A percentile compares a stretch with the other conserved stretches of the same genome.
These are phyloP conservation scores for Polia nebulosa DNA, from an alignment of 2,888 invertebrate species.

Conservation along the genomic window DNA sequence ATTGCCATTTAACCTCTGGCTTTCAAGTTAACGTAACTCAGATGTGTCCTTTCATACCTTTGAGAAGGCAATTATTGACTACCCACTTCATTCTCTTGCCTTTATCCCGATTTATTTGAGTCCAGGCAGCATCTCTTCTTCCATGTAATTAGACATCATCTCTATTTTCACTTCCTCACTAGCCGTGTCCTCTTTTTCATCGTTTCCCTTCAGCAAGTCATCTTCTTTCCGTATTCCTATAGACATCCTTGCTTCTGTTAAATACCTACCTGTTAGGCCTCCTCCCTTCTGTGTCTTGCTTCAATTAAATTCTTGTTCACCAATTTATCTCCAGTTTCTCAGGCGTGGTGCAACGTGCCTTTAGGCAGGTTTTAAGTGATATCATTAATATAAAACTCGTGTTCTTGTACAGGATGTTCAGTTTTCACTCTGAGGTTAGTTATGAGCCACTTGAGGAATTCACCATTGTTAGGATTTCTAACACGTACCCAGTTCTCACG, in stretches of 20 bases:
- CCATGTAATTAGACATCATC: not conserved
- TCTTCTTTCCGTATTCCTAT: too few species aligned
- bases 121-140: too few species aligned
- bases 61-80: not conserved
- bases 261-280: not conserved
- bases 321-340: not conserved
- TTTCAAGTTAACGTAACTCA: slow-evolving; percentile 19
- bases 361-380: slow-evolving; percentile 17
- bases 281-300: not conserved
- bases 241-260: not conserved
- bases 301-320: slow-evolving; percentile 1
- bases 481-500: slow-evolving; percentile 88
- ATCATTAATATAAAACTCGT: slow-evolving; percentile 62
- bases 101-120: not conserved
- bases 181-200: not conserved
- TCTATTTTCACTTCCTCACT: not conserved
- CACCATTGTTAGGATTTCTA: slow-evolving; percentile 81
- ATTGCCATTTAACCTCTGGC: slow-evolving; percentile 38
- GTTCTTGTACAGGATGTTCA: slow-evolving; percentile 67
- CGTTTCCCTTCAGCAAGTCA: not conserved
- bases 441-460: slow-evolving; percentile 70
- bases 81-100: not conserved
- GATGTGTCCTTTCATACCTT: slow-evolving; percentile 43
- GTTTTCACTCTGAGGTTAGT: slow-evolving; percentile 70
- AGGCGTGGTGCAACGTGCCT: not conserved